Conservation (phyloP, 2,888 invertebrate genomes). For the Clusia tigrina region DNA sequence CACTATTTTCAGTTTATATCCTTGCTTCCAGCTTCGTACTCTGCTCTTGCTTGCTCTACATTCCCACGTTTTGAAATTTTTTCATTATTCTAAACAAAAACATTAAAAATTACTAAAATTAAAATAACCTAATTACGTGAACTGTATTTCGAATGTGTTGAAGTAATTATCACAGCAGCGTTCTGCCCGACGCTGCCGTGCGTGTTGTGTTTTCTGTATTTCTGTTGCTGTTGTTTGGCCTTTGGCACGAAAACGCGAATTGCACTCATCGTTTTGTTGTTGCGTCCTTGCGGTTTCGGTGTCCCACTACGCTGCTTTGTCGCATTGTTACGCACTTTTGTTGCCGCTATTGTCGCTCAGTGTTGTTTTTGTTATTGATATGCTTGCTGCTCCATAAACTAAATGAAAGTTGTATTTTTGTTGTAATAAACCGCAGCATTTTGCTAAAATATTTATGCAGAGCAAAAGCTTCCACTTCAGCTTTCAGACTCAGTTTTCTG, state of each 20-base stretch:
- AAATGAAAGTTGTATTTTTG: no score
- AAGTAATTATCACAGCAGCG: background rate
- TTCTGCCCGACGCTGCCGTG: constrained; percentile 8
- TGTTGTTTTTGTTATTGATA: no score
- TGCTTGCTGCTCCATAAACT: no score
- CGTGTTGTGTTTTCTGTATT: background rate
- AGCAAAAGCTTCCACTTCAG: background rate
- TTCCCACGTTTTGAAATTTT: background rate
- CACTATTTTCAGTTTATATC: constrained; percentile 39
- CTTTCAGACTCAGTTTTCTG: background rate
- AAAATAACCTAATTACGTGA: constrained; percentile 21
- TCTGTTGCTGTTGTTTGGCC: background rate
- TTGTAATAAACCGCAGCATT: background rate
- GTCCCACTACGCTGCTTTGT: background rate
- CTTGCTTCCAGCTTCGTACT: constrained; percentile 41
- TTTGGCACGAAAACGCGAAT: background rate
- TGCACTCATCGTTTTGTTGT: background rate
- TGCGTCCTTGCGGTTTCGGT: background rate
- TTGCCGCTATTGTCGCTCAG: no score
- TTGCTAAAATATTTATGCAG: background rate
- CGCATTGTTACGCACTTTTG: background rate
- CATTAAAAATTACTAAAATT: constrained; percentile 2
- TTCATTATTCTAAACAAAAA: background rate
- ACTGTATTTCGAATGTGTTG: constrained; percentile 12
- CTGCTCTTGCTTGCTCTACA: constrained; percentile 30